Base-by-base conservation (phyloP, 2,797 vertebrate genomes). In the Sebastes oblongus region DNA sequence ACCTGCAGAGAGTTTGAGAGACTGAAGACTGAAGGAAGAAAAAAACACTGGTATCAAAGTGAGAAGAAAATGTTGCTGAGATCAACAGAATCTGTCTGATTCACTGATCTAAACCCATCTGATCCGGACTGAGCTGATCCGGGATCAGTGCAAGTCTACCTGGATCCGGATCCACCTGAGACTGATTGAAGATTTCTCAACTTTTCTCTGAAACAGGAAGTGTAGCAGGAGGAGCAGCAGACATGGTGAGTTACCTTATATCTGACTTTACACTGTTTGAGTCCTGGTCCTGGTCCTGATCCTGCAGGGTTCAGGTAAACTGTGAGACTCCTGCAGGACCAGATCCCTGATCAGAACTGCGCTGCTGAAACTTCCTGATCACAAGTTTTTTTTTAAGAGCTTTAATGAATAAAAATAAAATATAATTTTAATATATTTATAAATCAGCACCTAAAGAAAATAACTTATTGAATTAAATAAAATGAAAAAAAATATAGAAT, bases 211-310 rank as follows among this genome's bases (percentile, higher is more conserved):
- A 88, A 92, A 64, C 89, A 88, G 91, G 93, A 93, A 94, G 91
- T 91, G 77, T 65, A 66, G 64, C 56, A 66, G 77, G 52, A 75
- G 75, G 68, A 80, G 70, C 20, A 69, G 65, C 68, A 82, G 74
- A 75, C 82, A 94, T 94, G 93, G 93, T 93, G 84, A 92, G 93
- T 88, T 75, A 66, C 13, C 13, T 30, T 25, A 20, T 16, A 25
- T 42, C 5, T 46, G 6, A 25, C 62, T 54, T 16, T 6, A 36
- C 20, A 64, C 16, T 10, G 0, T n/a, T 56, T 6, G 22, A 54
- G 39, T 27, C 11, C 25, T 42, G 20, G n/a, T 7, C 13, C 64
- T 20, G 56, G 13, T 58, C 3, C 64, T 20, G 56, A 10, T 58
- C 3, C 52, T 6, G 36, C 36, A 39, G 36, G 36, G 36, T 39